Evolutionary conservation across 2,113 vertebrate genomes (phyloP).

Genomic region (Eira barbara): DNA sequence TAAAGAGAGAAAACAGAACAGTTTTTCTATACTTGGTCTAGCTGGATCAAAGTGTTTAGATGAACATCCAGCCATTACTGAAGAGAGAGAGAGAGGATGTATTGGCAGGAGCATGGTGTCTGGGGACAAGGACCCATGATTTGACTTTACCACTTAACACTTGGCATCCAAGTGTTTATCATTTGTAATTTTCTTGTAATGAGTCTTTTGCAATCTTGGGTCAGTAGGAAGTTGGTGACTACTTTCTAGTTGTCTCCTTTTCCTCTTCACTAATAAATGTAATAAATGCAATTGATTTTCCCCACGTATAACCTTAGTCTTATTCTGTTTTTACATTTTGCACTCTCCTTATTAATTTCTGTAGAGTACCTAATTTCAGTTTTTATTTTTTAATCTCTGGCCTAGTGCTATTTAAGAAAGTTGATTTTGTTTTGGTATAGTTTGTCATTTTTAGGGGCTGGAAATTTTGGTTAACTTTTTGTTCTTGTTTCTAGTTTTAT

Average conservation of each 20-base stretch:
- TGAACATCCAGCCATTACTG: neutral
- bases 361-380: neutral
- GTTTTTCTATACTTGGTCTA: neutral
- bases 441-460: neutral
- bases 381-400: neutral
- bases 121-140: neutral
- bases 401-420: neutral
- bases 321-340: neutral
- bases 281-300: constrained; percentile 22
- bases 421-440: neutral
- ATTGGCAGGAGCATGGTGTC: neutral
- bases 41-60: neutral
- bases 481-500: neutral
- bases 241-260: neutral
- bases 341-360: neutral
- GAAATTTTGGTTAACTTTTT: neutral
- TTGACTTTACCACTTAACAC: neutral
- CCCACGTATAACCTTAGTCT: neutral
- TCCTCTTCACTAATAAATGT: neutral
- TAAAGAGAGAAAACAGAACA: neutral
- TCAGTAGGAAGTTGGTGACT: neutral
- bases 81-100: neutral
- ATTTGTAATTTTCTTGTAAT: constrained; percentile 26
- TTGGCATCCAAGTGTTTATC: neutral
- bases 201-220: neutral